Evolutionary conservation across 2,888 invertebrate species (phyloP).

Genomic region (Chrysolina oricalcia): DNA sequence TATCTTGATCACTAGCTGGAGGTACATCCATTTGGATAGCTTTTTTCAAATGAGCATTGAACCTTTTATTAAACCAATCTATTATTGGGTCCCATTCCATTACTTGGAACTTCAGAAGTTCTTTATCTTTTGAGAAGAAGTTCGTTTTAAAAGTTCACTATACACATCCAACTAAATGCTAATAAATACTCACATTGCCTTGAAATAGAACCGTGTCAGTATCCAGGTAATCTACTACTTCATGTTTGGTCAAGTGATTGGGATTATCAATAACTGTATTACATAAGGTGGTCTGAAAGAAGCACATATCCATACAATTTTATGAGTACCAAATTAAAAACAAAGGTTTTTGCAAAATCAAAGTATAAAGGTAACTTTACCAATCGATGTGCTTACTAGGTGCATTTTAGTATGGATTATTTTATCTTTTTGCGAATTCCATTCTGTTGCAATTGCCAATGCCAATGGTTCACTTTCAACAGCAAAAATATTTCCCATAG

Average conservation of each 20-base stretch:
- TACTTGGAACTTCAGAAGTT: constrained; percentile 83
- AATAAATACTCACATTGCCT: constrained; percentile 76
- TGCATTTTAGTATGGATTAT: constrained; percentile 91
- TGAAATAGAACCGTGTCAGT: constrained; percentile 89
- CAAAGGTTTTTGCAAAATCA: constrained; percentile 24
- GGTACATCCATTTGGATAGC: constrained; percentile 83
- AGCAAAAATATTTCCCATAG: constrained; percentile 83
- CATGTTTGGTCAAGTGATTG: constrained; percentile 82
- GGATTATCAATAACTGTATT: constrained; percentile 96
- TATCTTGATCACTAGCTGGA: constrained; percentile 78
- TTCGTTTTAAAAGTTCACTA: too few species aligned
- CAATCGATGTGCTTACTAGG: constrained; percentile 76
- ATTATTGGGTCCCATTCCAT: constrained; percentile 93
- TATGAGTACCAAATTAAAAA: neutral
- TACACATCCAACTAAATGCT: too few species aligned
- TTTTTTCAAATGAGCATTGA: constrained; percentile 81
- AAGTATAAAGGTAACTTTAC: constrained; percentile 13
- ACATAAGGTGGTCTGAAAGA: constrained; percentile 86
- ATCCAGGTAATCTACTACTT: constrained; percentile 86
- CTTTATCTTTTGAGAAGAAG: too few species aligned
- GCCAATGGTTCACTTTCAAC: constrained; percentile 92
- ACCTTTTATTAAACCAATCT: constrained; percentile 90
- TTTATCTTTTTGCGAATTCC: constrained; percentile 88
- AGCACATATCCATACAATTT: constrained; percentile 29
- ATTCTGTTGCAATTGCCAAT: constrained; percentile 94